Conservation (phyloP, 2,113 vertebrate species). For the Pelobates fuscus region DNA sequence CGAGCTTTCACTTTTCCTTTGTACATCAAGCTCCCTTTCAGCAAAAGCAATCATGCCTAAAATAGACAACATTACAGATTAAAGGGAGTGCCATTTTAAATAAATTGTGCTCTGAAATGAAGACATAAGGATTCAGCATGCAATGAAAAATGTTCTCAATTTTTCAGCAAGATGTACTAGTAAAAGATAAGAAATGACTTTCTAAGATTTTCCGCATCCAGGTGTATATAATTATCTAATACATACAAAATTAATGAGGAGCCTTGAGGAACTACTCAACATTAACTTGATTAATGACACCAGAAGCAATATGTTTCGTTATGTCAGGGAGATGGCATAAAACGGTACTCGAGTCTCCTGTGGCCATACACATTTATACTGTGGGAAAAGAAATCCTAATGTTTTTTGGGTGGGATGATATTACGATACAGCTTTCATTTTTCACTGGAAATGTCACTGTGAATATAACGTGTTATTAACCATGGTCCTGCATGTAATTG, state of each 20-base stretch:
- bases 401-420: conserved; percentile 18
- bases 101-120: conserved; percentile 27
- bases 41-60: neutral
- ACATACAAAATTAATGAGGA: conserved; percentile 49
- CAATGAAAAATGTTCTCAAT: conserved; percentile 42
- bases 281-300: conserved; percentile 45
- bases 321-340: conserved; percentile 22
- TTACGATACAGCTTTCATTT: conserved; percentile 3
- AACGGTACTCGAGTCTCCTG: conserved; percentile 1
- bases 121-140: conserved; percentile 39
- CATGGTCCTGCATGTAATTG: conserved; percentile 15
- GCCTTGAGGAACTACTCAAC: conserved; percentile 36
- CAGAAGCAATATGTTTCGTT: conserved; percentile 28
- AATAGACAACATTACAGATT: neutral
- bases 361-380: conserved; percentile 10
- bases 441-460: conserved; percentile 6
- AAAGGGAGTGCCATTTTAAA: conserved; percentile 14
- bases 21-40: neutral
- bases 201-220: conserved; percentile 31
- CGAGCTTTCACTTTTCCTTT: too few relatives aligned
- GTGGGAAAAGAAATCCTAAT: conserved; percentile 22
- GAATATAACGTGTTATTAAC: conserved; percentile 26
- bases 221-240: conserved; percentile 48
- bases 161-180: conserved; percentile 37
- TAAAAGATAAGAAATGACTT: conserved; percentile 35